These are phyloP conservation scores for Matsumurasca onukii DNA, from an alignment of 1,140 invertebrate genomes.

Conservation along the genomic window DNA sequence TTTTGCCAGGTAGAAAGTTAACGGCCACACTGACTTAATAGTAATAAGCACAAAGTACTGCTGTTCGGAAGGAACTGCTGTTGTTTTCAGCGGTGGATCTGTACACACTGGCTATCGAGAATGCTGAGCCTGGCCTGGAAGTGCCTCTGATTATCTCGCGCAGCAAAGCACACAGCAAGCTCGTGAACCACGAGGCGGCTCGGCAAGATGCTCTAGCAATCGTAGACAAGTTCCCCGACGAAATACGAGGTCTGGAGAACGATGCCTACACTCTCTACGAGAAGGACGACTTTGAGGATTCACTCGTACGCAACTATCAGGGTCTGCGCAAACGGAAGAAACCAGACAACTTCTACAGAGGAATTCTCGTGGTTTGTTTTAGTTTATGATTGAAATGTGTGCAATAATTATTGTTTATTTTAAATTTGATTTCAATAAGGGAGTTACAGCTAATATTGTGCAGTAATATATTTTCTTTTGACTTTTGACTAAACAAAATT, in stretches of 20 bases:
- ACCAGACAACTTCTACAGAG: slow-evolving; percentile 16
- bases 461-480: too few species aligned
- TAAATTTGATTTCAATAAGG: too few species aligned
- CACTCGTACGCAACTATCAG: background rate
- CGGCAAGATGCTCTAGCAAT: background rate
- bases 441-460: too few species aligned
- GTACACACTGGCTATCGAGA: slow-evolving; percentile 4
- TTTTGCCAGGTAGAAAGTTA: too few species aligned
- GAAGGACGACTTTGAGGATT: slow-evolving; percentile 22
- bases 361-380: slow-evolving; percentile 20
- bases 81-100: background rate
- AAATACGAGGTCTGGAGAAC: slow-evolving; percentile 11
- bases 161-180: slow-evolving; percentile 15
- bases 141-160: slow-evolving; percentile 1
- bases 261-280: slow-evolving; percentile 11
- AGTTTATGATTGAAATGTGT: too few species aligned
- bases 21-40: too few species aligned
- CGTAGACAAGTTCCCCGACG: background rate
- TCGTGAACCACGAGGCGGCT: background rate
- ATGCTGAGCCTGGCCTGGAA: slow-evolving; percentile 18
- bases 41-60: too few species aligned
- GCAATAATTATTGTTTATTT: too few species aligned
- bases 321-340: slow-evolving; percentile 10
- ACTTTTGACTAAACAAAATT: too few species aligned
- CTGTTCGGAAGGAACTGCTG: too few species aligned